Base-by-base conservation (phyloP, 1,140 invertebrate genomes). In the Saccostrea cuccullata region DNA sequence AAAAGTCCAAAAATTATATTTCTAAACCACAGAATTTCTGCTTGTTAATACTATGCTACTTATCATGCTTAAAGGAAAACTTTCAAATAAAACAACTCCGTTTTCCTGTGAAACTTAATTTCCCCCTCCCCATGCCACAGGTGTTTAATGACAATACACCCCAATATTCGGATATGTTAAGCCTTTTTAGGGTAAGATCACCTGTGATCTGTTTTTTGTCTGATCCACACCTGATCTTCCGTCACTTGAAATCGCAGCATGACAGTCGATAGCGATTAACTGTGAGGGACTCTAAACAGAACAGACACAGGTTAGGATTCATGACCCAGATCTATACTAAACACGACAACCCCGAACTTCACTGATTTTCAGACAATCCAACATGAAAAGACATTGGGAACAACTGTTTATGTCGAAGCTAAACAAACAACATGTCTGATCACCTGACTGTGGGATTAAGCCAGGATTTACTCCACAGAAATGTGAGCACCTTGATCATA, bases 61-160 rank as follows among this genome's bases (percentile, higher is more conserved):
- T 47, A 47, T 0, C 30, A 36, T 36, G 30, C 30, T 36, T 36
- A 36, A 47, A 47, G 47, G 47, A 47, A 47, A 47, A 47, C 6
- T 47, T 47, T 47, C 47, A 47, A 47, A 47, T 9, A 47, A 47
- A 3, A 47, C 6, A 1, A 47, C 9, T 47, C 47, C 6, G 5
- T 47, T 47, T 47, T 47, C 47, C 47, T 47, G 47, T 9, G 9
- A 47, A 47, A 47, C 1, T 47, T 47, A 47, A 47, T 47, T 47
- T 47, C 9, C 47, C 58, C 17, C 58, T 20, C 15, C 5, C 17
- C 4, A 64, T 64, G 0, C 15, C 17, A 64, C 70, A 77, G 70
- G 70, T 77, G 70, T 77, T 17, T 77, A 77, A 77, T 77, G 70
- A 20, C 23, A 77, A 26, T 77, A 77, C 70, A 77, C 70, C 30